phyloP scores from a whole-genome alignment of 2,888 invertebrate genomes.

The Belgica antarctica region DNA sequence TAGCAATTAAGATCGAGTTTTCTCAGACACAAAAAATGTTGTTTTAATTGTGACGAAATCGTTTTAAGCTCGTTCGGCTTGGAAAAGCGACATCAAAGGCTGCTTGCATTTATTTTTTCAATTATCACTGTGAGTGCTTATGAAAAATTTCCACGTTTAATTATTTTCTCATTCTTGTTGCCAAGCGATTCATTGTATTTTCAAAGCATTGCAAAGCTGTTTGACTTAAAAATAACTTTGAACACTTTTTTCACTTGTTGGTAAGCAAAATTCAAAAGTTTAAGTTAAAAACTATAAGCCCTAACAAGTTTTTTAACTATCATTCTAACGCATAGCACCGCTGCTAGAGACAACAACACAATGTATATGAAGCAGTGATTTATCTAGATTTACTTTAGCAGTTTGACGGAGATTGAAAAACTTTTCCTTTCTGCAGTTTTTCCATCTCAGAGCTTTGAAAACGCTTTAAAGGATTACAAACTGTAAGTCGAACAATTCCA shows the following conservation, averaged over 20 bases:
- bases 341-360: no score
- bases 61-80: background rate
- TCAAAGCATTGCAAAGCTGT: no score
- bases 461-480: background rate
- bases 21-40: constrained; percentile 3
- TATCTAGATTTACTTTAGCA: background rate
- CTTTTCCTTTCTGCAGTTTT: background rate
- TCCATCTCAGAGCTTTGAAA: constrained; percentile 4
- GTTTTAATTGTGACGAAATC: background rate
- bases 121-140: no score
- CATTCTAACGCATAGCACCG: background rate
- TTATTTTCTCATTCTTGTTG: no score
- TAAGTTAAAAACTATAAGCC: background rate
- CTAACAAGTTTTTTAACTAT: background rate
- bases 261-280: no score
- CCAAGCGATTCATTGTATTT: no score
- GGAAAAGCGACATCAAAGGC: background rate
- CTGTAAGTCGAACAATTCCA: background rate
- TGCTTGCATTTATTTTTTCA: background rate
- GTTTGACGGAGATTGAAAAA: constrained; percentile 17
- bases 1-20: background rate
- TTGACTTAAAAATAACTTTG: no score
- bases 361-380: no score
- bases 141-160: no score
- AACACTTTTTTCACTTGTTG: no score